These are phyloP conservation scores for Tonatia bakeri DNA, from an alignment of 2,113 vertebrate species.

Conservation along the genomic window DNA sequence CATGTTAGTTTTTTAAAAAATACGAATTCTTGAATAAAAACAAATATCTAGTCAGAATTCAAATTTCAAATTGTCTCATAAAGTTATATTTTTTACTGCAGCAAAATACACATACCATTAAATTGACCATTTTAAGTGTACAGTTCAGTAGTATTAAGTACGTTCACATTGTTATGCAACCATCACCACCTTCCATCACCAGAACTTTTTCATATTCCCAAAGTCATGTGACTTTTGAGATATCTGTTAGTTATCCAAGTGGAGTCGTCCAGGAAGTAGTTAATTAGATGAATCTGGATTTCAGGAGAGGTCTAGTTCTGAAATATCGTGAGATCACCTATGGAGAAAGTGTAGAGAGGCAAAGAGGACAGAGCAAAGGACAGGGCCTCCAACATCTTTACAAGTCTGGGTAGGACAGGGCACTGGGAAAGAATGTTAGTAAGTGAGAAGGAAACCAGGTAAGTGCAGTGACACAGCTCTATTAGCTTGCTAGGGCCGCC, in stretches of 20 bases:
- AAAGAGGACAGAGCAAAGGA: not conserved
- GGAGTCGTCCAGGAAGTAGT: not conserved
- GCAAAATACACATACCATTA: not conserved
- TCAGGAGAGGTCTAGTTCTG: not conserved
- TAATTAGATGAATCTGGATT: not conserved
- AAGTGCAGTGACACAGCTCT: not conserved
- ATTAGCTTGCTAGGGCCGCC: not conserved
- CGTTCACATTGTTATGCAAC: not conserved
- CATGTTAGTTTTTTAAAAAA: not conserved
- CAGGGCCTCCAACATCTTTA: not conserved
- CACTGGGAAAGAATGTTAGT: not conserved
- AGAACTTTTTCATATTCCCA: not conserved
- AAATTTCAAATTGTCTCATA: not conserved
- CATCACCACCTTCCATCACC: not conserved
- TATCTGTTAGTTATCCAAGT: not conserved
- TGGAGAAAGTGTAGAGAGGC: not conserved
- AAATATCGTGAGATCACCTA: not conserved
- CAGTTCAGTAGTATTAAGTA: not conserved
- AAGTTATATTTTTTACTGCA: not conserved
- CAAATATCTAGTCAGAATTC: not conserved
- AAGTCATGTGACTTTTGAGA: not conserved
- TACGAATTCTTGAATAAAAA: not conserved
- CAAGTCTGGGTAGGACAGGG: not conserved
- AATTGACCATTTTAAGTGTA: not conserved
- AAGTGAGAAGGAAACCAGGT: not conserved